phyloP scores from a whole-genome alignment of 2,797 vertebrate species.

The Chelonia mydas region DNA sequence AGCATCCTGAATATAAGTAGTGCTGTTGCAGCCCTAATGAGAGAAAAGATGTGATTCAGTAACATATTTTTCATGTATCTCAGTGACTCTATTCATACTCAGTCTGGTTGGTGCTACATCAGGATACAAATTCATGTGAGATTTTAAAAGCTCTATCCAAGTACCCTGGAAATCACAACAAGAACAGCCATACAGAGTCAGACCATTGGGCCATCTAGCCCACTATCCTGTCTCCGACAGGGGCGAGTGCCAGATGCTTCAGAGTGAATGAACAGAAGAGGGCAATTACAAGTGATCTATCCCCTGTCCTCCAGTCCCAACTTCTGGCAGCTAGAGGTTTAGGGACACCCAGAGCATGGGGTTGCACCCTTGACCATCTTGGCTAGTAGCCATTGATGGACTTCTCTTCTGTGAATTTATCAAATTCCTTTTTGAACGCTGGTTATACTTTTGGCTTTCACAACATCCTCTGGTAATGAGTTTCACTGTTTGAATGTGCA shows the following conservation, averaged over 20 bases:
- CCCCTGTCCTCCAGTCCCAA: not conserved
- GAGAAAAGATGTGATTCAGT: constrained; percentile 9
- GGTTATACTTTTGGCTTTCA: not conserved
- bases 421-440: not conserved
- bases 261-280: not conserved
- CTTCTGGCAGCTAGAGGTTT: not conserved
- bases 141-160: not conserved
- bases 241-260: not conserved
- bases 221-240: not conserved
- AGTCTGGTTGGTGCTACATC: not conserved
- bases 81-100: not conserved
- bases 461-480: not conserved
- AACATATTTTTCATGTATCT: not conserved
- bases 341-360: not conserved
- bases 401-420: not conserved
- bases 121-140: not conserved
- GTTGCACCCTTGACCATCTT: not conserved
- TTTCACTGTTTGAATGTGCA: not conserved
- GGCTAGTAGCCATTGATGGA: not conserved
- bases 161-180: not conserved
- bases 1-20: constrained; percentile 92
- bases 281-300: not conserved
- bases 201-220: not conserved
- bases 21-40: constrained; percentile 92
- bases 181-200: not conserved